Percentiles rank a stretch among this genome's conserved stretches.
These are phyloP conservation scores for Seira ritae DNA, from an alignment of 2,888 invertebrate species.

Conservation along the genomic window DNA sequence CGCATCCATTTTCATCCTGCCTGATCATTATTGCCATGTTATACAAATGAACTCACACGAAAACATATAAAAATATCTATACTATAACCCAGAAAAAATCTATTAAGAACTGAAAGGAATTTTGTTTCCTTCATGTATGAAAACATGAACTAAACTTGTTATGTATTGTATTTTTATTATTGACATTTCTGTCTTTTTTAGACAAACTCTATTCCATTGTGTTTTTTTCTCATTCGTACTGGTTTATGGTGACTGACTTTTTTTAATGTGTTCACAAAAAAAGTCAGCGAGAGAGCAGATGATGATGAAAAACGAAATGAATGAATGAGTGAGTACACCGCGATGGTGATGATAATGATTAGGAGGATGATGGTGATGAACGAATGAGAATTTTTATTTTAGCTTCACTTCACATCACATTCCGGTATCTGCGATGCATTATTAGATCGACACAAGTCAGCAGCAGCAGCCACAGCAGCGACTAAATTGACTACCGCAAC, in stretches of 20 bases:
- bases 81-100: conserved; percentile 12
- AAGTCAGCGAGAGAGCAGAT: conserved; percentile 13
- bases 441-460: too few relatives aligned
- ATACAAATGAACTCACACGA: conserved; percentile 25
- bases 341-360: conserved; percentile 15
- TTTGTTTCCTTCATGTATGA: conserved; percentile 28
- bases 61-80: conserved; percentile 11
- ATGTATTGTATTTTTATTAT: conserved; percentile 31
- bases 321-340: conserved; percentile 28
- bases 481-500: too few relatives aligned
- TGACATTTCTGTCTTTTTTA: conserved; percentile 4
- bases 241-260: not conserved
- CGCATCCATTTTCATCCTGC: not conserved
- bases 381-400: conserved; percentile 13
- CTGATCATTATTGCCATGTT: conserved; percentile 29
- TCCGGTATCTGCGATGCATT: too few relatives aligned
- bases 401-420: not conserved
- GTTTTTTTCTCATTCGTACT: not conserved
- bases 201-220: conserved; percentile 2
- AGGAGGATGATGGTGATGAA: not conserved
- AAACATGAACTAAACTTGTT: not conserved
- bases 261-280: conserved; percentile 20
- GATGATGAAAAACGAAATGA: conserved; percentile 41
- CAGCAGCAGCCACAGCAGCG: too few relatives aligned
- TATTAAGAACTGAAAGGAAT: conserved; percentile 24